phyloP scores from a whole-genome alignment of 2,888 invertebrate species.

The Gerosis bhagava region DNA sequence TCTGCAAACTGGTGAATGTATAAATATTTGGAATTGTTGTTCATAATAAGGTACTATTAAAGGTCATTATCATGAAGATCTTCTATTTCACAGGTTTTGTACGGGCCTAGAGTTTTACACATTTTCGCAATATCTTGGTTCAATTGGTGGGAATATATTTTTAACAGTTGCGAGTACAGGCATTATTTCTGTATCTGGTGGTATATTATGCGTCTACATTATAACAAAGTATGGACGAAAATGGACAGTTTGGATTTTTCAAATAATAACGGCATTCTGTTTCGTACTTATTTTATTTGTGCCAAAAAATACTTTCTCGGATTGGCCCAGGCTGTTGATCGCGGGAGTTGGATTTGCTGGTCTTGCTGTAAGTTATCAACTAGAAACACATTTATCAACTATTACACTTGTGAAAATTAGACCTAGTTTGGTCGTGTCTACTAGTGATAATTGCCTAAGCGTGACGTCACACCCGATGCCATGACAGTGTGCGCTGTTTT shows the following conservation, averaged over 20 bases:
- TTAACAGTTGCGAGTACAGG: conserved; percentile 78
- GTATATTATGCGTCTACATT: conserved; percentile 73
- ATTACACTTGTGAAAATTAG: too few species aligned
- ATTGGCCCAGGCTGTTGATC: conserved; percentile 81
- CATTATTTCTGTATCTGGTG: conserved; percentile 78
- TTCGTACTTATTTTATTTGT: conserved; percentile 73
- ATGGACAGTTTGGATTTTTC: conserved; percentile 69
- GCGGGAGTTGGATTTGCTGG: conserved; percentile 85
- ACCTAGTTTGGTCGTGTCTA: too few species aligned
- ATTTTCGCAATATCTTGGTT: conserved; percentile 82
- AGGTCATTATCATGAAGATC: too few species aligned
- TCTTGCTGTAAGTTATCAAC: conserved; percentile 77
- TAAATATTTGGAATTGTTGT: too few species aligned
- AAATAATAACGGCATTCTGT: conserved; percentile 70
- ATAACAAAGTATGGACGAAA: conserved; percentile 75
- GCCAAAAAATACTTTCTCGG: conserved; percentile 64
- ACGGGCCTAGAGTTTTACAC: conserved; percentile 82
- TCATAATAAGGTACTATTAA: too few species aligned
- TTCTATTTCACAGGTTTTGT: conserved; percentile 71
- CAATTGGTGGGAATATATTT: conserved; percentile 78
- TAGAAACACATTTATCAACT: neutral
- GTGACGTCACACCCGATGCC: too few species aligned
- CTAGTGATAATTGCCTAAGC: too few species aligned
- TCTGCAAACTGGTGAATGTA: conserved; percentile 80
- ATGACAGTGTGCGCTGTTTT: too few species aligned